Evolutionary conservation across 2,888 invertebrate genomes (phyloP), one percentile per base, ranked within the genome.

Genomic region (Amiota minor): DNA sequence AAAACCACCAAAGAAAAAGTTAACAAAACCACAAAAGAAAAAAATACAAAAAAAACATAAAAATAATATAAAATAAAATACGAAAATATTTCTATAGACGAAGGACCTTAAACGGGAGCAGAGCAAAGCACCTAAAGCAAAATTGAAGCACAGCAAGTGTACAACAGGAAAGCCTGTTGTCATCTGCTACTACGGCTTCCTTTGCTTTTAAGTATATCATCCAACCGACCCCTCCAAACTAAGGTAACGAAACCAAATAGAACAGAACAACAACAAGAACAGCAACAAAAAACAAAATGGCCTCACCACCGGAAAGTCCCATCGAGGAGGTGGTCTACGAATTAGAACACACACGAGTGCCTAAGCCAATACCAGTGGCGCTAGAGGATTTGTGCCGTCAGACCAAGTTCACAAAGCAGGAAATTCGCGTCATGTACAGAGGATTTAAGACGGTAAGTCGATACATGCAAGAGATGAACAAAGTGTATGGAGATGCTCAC

Each of bases 401-500:
- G 90, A 98, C 98, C 72, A 98, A 98, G 91, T 98, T 98, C 91
- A 95, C 97, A 69, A 93, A 96, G 86, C 96, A 96, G 89, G 98
- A 98, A 91, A 97, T 98, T 80, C 93, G 98, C 83, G 96, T 98
- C 87, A 98, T 98, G 97, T 98, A 98, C 90, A 92, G 98, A 86
- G 98, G 98, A 80, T 98, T 98, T 90, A 98, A 98, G 91, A 90
- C 90, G 79, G 90, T 90, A 83, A 86, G 89, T 77, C 18, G 20
- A 18, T 10, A 18, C 35, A 35, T 35, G 35, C 35, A 35, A 35
- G 35, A 6, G 35, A 35, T 35, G 35, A 35, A 35, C 35, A 35
- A 35, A 35, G 35, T 6, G 6, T 35, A 35, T 35, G 6, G 6
- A 6, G 35, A 35, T 35, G 35, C 6, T 35, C 35, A 6, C 35